A percentile compares a stretch with the other conserved stretches of the same genome.
These are phyloP conservation scores for Acholoe squamosa DNA, from an alignment of 2,888 invertebrate genomes.

Conservation along the genomic window DNA sequence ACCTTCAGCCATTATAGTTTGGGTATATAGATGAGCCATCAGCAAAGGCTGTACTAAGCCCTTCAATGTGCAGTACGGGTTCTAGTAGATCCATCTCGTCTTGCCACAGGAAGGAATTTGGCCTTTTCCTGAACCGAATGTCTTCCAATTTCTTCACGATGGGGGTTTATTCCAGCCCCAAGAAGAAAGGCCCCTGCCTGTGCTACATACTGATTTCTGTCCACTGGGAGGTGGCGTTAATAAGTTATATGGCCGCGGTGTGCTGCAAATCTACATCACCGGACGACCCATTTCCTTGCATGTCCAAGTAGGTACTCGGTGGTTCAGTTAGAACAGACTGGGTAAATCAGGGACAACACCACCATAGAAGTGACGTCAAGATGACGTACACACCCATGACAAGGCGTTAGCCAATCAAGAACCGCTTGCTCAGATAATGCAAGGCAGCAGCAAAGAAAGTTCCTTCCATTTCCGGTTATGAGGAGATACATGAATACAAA, in stretches of 20 bases:
- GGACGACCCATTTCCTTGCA: too few species aligned
- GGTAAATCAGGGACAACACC: neutral
- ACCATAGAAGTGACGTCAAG: neutral
- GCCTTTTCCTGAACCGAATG: neutral
- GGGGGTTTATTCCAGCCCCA: slow-evolving; percentile 5
- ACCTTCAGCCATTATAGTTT: too few species aligned
- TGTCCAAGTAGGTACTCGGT: too few species aligned
- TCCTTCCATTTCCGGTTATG: slow-evolving; percentile 15
- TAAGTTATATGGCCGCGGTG: slow-evolving; percentile 7
- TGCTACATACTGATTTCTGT: slow-evolving; percentile 12
- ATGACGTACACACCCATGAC: neutral
- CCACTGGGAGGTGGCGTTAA: neutral
- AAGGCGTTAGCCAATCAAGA: neutral
- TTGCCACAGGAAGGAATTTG: neutral
- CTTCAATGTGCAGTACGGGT: too few species aligned
- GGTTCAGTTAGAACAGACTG: neutral
- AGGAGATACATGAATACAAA: neutral
- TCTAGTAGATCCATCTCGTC: too few species aligned
- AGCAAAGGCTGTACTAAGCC: too few species aligned
- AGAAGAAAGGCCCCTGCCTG: neutral
- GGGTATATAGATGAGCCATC: too few species aligned
- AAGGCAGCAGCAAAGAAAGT: neutral
- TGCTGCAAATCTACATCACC: neutral
- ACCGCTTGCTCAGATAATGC: neutral
- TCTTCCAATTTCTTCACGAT: slow-evolving; percentile 18